These are phyloP conservation scores for Paedocypris sp. DNA, from an alignment of 2,113 vertebrate genomes.

Conservation along the genomic window DNA sequence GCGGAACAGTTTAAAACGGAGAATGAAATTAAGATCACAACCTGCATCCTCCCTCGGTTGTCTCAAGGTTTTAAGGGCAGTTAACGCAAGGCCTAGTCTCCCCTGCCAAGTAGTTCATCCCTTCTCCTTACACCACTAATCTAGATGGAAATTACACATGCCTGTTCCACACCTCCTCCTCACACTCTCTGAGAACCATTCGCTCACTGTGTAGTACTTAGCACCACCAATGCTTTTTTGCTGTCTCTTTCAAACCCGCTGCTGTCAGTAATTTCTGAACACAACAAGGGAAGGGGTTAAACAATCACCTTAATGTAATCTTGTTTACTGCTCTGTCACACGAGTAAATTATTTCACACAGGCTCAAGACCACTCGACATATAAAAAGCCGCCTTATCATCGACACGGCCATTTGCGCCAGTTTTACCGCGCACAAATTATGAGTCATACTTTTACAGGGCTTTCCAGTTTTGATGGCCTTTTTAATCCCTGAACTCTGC, in stretches of 20 bases:
- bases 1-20: slow-evolving; percentile 37
- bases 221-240: slow-evolving; percentile 6
- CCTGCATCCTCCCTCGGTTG: neutral
- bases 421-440: slow-evolving; percentile 44
- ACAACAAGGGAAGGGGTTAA: slow-evolving; percentile 36
- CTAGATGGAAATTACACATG: slow-evolving; percentile 3
- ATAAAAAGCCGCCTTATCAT: slow-evolving; percentile 36
- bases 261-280: slow-evolving; percentile 24
- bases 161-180: too few species aligned
- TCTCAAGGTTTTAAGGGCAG: slow-evolving; percentile 4
- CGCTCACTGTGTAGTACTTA: too few species aligned
- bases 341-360: slow-evolving; percentile 40
- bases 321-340: slow-evolving; percentile 32
- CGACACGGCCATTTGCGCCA: slow-evolving; percentile 28
- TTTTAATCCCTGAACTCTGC: slow-evolving; percentile 48
- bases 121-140: neutral
- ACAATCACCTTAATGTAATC: slow-evolving; percentile 48
- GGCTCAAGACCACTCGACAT: slow-evolving; percentile 19
- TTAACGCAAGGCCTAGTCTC: neutral
- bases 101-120: neutral
- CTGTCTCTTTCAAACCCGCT: slow-evolving; percentile 12
- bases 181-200: too few species aligned
- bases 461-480: slow-evolving; percentile 40
- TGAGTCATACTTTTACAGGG: slow-evolving; percentile 54
- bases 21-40: slow-evolving; percentile 29